A percentile compares a stretch with the other conserved stretches of the same genome.
Conservation (phyloP, 2,113 vertebrate genomes). For the Vidua chalybeata region DNA sequence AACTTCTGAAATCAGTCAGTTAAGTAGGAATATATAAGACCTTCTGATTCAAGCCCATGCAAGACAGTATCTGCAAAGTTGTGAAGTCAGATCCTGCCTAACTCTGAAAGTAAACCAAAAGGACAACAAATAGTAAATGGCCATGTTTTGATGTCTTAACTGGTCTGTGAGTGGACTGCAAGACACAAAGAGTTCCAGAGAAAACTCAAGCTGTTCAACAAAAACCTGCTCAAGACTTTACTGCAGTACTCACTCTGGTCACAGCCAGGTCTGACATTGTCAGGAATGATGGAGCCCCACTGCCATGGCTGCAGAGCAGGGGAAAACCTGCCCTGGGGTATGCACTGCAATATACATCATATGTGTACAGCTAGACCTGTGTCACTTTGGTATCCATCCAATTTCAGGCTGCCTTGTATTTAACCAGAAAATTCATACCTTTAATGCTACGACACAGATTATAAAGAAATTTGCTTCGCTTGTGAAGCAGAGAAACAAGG, state of each 20-base stretch:
- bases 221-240: background rate
- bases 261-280: background rate
- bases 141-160: background rate
- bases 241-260: background rate
- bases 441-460: background rate
- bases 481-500: background rate
- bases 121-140: background rate
- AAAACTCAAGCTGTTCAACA: background rate
- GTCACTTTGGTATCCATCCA: background rate
- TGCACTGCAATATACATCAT: background rate
- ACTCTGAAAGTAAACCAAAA: constrained; percentile 9
- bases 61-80: background rate
- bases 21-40: background rate
- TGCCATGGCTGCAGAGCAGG: background rate
- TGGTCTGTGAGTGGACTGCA: background rate
- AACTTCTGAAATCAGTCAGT: background rate
- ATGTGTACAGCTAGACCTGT: background rate
- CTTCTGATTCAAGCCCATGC: background rate
- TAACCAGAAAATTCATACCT: background rate
- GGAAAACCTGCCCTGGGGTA: background rate
- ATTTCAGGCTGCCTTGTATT: background rate
- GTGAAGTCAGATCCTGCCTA: background rate
- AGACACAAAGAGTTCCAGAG: background rate
- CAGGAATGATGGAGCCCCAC: background rate
- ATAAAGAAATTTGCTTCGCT: background rate